phyloP scores from a whole-genome alignment of 2,113 vertebrate genomes.

The Arvicanthis niloticus region DNA sequence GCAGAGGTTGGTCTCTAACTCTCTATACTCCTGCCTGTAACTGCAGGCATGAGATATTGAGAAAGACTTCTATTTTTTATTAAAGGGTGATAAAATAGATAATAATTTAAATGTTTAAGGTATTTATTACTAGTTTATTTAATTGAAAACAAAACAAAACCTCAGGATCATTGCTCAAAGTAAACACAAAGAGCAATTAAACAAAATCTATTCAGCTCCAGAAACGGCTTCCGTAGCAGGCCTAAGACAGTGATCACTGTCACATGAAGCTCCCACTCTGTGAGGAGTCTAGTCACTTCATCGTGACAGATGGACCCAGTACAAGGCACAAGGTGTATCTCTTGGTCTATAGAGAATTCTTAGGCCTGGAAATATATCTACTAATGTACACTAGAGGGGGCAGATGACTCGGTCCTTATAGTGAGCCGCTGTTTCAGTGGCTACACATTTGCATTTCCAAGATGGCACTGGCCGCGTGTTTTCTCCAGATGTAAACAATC shows the following conservation, averaged over 20 bases:
- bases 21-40: not conserved
- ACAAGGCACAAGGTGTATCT: not conserved
- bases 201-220: slow-evolving; percentile 57
- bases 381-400: not conserved
- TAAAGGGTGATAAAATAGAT: slow-evolving; percentile 39
- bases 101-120: slow-evolving; percentile 65
- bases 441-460: no score
- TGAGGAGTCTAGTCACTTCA: not conserved
- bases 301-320: not conserved
- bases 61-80: not conserved
- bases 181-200: slow-evolving; percentile 66
- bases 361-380: not conserved
- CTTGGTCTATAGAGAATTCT: not conserved
- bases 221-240: slow-evolving; percentile 52
- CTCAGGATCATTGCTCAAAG: slow-evolving; percentile 52
- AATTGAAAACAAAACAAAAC: slow-evolving; percentile 36
- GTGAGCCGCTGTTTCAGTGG: no score
- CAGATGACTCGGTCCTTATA: not conserved
- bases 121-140: slow-evolving; percentile 53
- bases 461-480: no score
- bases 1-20: not conserved
- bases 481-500: no score
- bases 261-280: not conserved
- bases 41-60: not conserved
- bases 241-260: not conserved